phyloP scores from a whole-genome alignment of 2,797 vertebrate genomes.

The Enteromius paludinosus region DNA sequence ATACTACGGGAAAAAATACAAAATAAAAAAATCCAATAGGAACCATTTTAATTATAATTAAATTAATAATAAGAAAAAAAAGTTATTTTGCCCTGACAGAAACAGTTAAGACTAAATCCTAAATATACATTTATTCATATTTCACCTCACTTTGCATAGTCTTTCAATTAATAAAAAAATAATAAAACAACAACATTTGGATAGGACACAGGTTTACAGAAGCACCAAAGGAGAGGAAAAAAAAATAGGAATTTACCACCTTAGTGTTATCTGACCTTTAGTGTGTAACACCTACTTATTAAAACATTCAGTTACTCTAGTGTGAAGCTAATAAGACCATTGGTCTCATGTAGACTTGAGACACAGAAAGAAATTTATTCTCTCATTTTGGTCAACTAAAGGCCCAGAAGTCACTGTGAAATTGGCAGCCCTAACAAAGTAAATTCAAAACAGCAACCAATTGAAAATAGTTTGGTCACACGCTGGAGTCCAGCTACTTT shows the following conservation, averaged over 20 bases:
- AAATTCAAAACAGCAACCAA: constrained; percentile 24
- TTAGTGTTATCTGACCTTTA: constrained; percentile 4
- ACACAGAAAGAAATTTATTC: background rate
- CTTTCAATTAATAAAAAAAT: background rate
- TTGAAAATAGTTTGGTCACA: background rate
- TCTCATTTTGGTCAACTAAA: constrained; percentile 11
- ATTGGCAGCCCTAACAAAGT: constrained; percentile 1
- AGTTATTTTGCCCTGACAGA: background rate
- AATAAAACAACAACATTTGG: background rate
- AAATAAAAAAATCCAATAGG: background rate
- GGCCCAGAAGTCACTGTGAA: background rate
- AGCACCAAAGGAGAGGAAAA: background rate
- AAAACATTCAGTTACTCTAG: constrained; percentile 19
- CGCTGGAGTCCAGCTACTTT: background rate
- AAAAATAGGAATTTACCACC: background rate
- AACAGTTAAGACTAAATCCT: background rate
- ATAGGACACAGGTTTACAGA: background rate
- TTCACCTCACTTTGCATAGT: background rate
- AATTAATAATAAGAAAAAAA: no score
- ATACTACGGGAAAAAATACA: background rate
- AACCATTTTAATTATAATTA: background rate
- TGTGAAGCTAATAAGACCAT: constrained; percentile 4
- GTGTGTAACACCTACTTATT: constrained; percentile 38
- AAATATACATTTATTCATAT: background rate
- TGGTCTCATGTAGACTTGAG: background rate